Evolutionary conservation across 2,113 vertebrate genomes (phyloP).

Genomic region (Apistogramma diplotaenia): DNA sequence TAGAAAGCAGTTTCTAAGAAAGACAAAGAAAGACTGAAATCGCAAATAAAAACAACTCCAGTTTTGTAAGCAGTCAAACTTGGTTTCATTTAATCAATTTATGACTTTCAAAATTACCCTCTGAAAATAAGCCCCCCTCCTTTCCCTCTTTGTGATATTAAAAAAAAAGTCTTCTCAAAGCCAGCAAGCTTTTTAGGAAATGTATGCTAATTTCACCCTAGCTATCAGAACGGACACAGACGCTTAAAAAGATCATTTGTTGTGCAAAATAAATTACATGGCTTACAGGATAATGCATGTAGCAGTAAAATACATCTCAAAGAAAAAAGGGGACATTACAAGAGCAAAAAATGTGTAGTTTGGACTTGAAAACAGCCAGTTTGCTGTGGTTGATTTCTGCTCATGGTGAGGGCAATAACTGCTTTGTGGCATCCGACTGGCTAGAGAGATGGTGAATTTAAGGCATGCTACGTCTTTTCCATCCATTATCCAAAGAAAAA

Average conservation of each 20-base stretch:
- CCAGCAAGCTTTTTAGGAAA: constrained; percentile 14
- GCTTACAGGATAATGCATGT: constrained; percentile 11
- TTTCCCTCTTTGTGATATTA: neutral
- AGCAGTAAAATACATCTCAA: constrained; percentile 25
- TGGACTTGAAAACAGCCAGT: constrained; percentile 18
- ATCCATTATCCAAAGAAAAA: constrained; percentile 61
- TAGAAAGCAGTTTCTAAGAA: neutral
- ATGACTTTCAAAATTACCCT: neutral
- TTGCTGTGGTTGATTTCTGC: constrained; percentile 24
- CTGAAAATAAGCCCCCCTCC: neutral
- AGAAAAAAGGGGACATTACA: constrained; percentile 28
- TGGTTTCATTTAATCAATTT: neutral
- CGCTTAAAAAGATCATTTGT: constrained; percentile 3
- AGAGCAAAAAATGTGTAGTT: neutral
- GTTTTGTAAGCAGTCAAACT: neutral
- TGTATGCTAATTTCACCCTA: constrained; percentile 30
- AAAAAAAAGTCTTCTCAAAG: neutral
- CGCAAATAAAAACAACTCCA: neutral
- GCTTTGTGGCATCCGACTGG: constrained; percentile 36
- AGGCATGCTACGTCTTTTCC: constrained; percentile 41
- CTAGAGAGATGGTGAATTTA: constrained; percentile 56
- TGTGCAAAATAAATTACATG: constrained; percentile 36
- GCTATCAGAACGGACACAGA: neutral
- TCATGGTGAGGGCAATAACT: constrained; percentile 34
- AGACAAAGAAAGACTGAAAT: neutral